phyloP scores from a whole-genome alignment of 2,797 vertebrate genomes.

The Buceros bicornis region DNA sequence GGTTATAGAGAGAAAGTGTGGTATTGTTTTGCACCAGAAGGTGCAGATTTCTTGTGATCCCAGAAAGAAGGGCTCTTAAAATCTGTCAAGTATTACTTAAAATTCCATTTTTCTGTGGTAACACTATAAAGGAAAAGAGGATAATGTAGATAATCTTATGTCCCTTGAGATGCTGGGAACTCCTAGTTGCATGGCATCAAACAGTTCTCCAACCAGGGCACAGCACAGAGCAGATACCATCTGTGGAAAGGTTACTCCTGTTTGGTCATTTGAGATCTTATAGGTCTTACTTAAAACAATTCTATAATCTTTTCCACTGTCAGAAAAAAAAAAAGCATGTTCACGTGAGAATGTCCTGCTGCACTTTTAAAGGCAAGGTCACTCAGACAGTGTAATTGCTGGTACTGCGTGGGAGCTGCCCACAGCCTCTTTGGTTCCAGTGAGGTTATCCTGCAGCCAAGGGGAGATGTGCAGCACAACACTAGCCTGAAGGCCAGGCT shows the following conservation, averaged over 20 bases:
- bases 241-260: neutral
- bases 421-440: accelerated
- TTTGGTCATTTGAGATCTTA: neutral
- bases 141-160: neutral
- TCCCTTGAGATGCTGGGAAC: neutral
- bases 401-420: neutral
- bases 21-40: neutral
- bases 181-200: neutral
- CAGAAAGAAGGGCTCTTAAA: neutral
- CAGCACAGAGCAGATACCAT: neutral
- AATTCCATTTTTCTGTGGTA: neutral
- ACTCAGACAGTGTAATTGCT: neutral
- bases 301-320: neutral
- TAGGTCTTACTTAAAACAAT: neutral
- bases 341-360: neutral
- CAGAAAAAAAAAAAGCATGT: neutral
- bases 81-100: neutral
- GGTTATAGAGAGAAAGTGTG: neutral
- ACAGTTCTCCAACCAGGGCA: neutral
- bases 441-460: neutral
- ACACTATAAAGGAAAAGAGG: neutral
- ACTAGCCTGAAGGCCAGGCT: neutral
- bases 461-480: neutral
- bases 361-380: neutral
- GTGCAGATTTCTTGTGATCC: neutral